These are phyloP conservation scores for Eulithis prunata DNA, from an alignment of 2,888 invertebrate species.

Conservation along the genomic window DNA sequence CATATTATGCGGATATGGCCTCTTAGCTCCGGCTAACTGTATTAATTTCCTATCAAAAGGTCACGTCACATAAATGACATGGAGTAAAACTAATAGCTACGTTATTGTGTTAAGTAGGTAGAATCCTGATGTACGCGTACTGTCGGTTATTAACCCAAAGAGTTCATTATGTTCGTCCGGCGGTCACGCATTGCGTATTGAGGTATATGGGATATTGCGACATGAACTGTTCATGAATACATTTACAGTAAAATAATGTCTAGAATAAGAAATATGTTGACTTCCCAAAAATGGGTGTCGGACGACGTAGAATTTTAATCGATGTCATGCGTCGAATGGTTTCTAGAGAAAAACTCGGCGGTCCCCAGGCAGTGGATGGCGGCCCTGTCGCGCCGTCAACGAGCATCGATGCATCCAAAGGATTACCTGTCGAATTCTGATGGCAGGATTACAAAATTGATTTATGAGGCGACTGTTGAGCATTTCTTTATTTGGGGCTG, in stretches of 20 bases:
- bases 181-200: slow-evolving; percentile 70
- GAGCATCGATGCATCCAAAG: slow-evolving; percentile 53
- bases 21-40: slow-evolving; percentile 23
- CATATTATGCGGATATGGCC: slow-evolving; percentile 37
- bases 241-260: slow-evolving; percentile 52
- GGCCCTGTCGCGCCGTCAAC: slow-evolving; percentile 43
- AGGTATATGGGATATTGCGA: slow-evolving; percentile 73
- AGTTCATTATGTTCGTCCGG: slow-evolving; percentile 73
- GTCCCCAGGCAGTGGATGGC: slow-evolving; percentile 46
- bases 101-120: slow-evolving; percentile 63
- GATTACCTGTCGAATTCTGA: slow-evolving; percentile 68
- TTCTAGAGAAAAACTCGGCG: slow-evolving; percentile 48
- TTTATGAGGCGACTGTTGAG: slow-evolving; percentile 59
- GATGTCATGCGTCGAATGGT: slow-evolving; percentile 60
- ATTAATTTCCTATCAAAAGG: slow-evolving; percentile 23
- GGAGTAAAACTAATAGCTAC: slow-evolving; percentile 33
- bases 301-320: slow-evolving; percentile 68
- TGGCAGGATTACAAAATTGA: slow-evolving; percentile 61
- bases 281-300: slow-evolving; percentile 59
- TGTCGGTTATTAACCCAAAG: slow-evolving; percentile 73
- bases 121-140: slow-evolving; percentile 56
- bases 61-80: slow-evolving; percentile 26
- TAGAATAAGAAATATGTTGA: slow-evolving; percentile 57
- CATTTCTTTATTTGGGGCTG: slow-evolving; percentile 54
- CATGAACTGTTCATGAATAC: slow-evolving; percentile 50